Conservation (phyloP, 2,113 vertebrate species). For the Semicossyphus pulcher region DNA sequence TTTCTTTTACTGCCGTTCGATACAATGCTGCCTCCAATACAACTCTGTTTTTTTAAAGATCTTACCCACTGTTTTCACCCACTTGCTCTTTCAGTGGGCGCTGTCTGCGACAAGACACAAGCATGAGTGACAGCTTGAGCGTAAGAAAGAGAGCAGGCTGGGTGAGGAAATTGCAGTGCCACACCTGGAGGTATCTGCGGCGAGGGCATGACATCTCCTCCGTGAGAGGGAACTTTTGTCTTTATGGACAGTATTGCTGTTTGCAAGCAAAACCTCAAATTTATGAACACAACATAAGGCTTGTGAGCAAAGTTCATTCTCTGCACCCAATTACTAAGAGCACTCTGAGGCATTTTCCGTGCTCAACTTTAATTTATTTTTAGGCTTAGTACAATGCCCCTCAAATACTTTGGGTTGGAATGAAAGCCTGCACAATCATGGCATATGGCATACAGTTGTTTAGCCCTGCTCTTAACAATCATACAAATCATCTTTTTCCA, state of each 20-base stretch:
- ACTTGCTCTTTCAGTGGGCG: conserved; percentile 15
- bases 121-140: conserved; percentile 35
- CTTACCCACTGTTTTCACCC: background rate
- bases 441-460: background rate
- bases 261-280: conserved; percentile 5
- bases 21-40: background rate
- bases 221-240: background rate
- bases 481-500: background rate
- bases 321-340: conserved; percentile 29
- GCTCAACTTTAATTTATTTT: conserved; percentile 24
- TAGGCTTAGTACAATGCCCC: background rate
- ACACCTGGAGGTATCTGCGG: background rate
- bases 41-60: conserved; percentile 4
- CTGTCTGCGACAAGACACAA: conserved; percentile 23
- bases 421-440: background rate
- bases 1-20: conserved; percentile 14
- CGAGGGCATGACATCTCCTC: conserved; percentile 19
- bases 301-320: conserved; percentile 33
- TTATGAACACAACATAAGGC: conserved; percentile 1
- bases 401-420: conserved; percentile 1
- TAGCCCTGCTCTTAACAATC: background rate
- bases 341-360: conserved; percentile 29
- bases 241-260: conserved; percentile 16
- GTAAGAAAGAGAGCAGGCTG: conserved; percentile 12
- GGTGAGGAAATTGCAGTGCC: conserved; percentile 31